These are phyloP conservation scores for Pachycephus smyrnensis DNA, from an alignment of 2,888 invertebrate species.

Conservation along the genomic window DNA sequence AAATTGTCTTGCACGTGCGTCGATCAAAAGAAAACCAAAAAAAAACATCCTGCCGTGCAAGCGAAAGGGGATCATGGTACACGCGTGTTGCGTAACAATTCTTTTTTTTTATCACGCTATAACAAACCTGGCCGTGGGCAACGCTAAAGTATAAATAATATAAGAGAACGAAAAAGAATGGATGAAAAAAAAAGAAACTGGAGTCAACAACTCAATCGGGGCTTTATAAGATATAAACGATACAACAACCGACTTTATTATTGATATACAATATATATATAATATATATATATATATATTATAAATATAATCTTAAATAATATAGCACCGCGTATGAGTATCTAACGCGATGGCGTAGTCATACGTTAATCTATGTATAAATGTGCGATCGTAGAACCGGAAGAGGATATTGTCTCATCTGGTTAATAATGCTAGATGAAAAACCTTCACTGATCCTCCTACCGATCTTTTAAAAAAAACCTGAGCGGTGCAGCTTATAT, in stretches of 20 bases:
- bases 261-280: background rate
- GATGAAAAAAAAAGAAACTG: background rate
- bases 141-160: background rate
- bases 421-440: background rate
- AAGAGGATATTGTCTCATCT: background rate
- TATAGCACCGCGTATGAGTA: background rate
- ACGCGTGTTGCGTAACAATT: background rate
- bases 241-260: background rate
- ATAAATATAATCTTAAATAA: background rate
- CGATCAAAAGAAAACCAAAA: background rate
- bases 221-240: background rate
- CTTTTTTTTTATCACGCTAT: background rate
- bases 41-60: background rate
- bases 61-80: background rate
- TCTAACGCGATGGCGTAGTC: background rate
- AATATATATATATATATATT: background rate
- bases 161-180: background rate
- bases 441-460: background rate
- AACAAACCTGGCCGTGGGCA: background rate
- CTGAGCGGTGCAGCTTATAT: slow-evolving; percentile 29
- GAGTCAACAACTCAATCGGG: background rate
- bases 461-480: background rate
- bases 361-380: background rate
- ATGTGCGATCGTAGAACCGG: background rate
- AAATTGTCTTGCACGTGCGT: background rate